A percentile compares a stretch with the other conserved stretches of the same genome.
Conservation (phyloP, 2,888 invertebrate genomes). For the Thera britannica region DNA sequence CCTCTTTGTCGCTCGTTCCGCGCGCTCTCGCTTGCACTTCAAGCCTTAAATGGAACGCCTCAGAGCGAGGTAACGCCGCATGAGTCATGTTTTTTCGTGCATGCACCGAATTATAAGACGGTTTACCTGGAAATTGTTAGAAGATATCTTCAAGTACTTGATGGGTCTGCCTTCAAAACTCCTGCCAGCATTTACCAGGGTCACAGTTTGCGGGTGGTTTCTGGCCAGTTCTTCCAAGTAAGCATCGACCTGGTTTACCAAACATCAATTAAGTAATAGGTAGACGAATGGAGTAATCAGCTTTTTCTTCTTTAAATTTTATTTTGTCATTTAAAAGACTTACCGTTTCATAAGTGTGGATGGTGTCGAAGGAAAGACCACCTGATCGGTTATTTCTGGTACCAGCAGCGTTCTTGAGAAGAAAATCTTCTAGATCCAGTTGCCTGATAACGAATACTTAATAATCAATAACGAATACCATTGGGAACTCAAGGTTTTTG, state of each 20-base stretch:
- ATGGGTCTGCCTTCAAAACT: slow-evolving; percentile 83
- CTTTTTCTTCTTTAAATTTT: no score
- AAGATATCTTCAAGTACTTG: slow-evolving; percentile 83
- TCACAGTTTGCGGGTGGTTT: slow-evolving; percentile 56
- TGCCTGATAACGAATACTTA: slow-evolving; percentile 35
- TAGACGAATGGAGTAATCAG: no score
- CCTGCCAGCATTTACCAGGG: slow-evolving; percentile 74
- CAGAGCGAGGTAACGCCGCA: no score
- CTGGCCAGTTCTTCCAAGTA: slow-evolving; percentile 60
- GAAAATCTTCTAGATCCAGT: slow-evolving; percentile 59
- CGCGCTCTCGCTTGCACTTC: no score
- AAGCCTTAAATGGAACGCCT: no score
- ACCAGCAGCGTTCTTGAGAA: slow-evolving; percentile 49
- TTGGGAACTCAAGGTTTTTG: no score
- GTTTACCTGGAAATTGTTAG: slow-evolving; percentile 61
- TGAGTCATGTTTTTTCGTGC: no score
- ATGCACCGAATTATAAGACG: no score
- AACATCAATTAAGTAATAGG: neutral
- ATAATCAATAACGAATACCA: neutral
- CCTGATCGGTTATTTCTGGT: slow-evolving; percentile 48
- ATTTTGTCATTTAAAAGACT: neutral
- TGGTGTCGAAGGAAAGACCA: slow-evolving; percentile 54
- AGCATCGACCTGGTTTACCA: slow-evolving; percentile 51
- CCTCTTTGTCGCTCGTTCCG: no score
- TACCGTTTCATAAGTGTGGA: slow-evolving; percentile 60